A percentile compares a stretch with the other conserved stretches of the same genome.
Evolutionary conservation across 2,888 invertebrate genomes (phyloP).

Genomic region (Hymenopus coronatus): DNA sequence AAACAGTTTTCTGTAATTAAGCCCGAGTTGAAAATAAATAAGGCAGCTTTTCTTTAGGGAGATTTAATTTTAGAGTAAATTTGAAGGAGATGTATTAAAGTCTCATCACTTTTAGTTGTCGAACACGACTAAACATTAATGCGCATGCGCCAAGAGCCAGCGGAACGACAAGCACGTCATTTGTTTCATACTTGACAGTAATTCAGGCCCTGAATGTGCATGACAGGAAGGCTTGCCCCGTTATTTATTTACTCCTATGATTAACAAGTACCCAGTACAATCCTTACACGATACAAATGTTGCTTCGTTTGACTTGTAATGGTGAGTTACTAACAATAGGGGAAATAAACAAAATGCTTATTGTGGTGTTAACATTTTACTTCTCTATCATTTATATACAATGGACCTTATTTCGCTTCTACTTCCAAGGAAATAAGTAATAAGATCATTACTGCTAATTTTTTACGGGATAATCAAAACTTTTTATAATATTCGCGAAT

Average conservation of each 20-base stretch:
- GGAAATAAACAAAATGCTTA: no score
- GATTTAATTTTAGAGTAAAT: not conserved
- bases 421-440: no score
- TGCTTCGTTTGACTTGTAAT: not conserved
- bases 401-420: no score
- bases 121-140: not conserved
- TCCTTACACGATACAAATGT: not conserved
- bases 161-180: not conserved
- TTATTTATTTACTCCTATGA: not conserved
- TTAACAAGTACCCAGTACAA: not conserved
- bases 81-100: not conserved
- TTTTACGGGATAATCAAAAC: no score
- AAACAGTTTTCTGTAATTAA: no score
- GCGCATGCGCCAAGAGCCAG: not conserved
- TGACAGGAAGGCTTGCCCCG: not conserved
- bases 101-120: not conserved
- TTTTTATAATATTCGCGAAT: no score
- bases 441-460: no score
- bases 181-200: not conserved
- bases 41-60: no score
- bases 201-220: not conserved
- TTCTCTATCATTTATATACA: no score
- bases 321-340: no score
- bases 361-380: no score
- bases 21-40: no score